Base-by-base conservation (phyloP, 2,888 invertebrate genomes). In the Troglohyphantes excavatus region DNA sequence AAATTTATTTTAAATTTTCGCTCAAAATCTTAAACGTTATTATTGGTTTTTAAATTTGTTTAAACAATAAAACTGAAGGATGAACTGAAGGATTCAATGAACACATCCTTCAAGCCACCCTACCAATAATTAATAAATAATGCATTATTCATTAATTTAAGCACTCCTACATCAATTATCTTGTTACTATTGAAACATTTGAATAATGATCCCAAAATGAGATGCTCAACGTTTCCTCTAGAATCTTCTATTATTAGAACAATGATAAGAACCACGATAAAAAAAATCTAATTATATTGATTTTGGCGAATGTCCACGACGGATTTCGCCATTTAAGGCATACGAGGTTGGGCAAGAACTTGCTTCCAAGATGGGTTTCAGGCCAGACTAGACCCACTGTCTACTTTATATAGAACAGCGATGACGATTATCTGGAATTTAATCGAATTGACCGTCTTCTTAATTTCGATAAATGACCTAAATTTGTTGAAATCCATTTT, bases 271-370 rank as follows among this genome's bases (percentile, higher is more conserved):
- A 21, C 13, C 21, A 13, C 21, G 33, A 70, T 21, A n/a, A n/a
- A n/a, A n/a, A 68, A 29, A 68, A 33, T n/a, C 68, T 21, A 39
- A 68, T 46, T 72, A 13, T n/a, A 46, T 46, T 72, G 46, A 23
- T 26, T 72, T 72, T 72, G 72, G 72, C 72, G 17, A 43, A 26
- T 46, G 17, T 43, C 72, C 72, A 72, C n/a, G n/a, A n/a, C n/a
- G n/a, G n/a, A n/a, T 72, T 26, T 72, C 11, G 19, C 70, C 70
- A 70, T 70, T 39, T 70, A 39, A 39, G 70, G 70, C 70, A 39
- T 23, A 53, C 9, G 19, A 39, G 29, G 33, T n/a, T n/a, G 33
- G 7, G 43, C 23, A 26, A 72, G 21, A 23, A 46, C 21, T 46
- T 53, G 13, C 43, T 72, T 72, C 72, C 46, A 72, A 70, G 39